Percentiles rank a stretch among this genome's conserved stretches.
Evolutionary conservation across 2,888 invertebrate genomes (phyloP).

Genomic region (Epistrophe eligans): DNA sequence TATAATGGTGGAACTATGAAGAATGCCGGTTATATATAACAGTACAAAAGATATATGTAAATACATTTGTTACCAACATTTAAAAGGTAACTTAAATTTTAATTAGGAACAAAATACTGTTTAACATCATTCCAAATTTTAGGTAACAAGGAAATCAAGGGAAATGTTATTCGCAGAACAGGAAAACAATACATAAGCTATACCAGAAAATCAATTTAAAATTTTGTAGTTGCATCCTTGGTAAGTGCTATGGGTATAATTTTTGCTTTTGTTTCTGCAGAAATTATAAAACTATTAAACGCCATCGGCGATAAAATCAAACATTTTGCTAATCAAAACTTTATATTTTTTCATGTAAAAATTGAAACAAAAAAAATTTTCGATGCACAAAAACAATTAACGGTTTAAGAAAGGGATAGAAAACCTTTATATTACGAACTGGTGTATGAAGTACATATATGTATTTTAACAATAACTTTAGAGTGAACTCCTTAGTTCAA

Average conservation of each 20-base stretch:
- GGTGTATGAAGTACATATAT: too few species aligned
- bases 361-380: background rate
- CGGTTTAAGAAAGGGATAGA: background rate
- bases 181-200: background rate
- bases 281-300: slow-evolving; percentile 11
- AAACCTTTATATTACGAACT: background rate
- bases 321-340: slow-evolving; percentile 29
- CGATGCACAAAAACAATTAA: background rate
- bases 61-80: background rate
- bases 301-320: slow-evolving; percentile 46
- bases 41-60: background rate
- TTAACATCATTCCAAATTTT: background rate
- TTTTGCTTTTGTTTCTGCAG: background rate
- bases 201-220: slow-evolving; percentile 46
- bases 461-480: too few species aligned
- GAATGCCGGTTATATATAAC: background rate
- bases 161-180: background rate
- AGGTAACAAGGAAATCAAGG: background rate
- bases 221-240: slow-evolving; percentile 53
- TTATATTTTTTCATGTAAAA: slow-evolving; percentile 6
- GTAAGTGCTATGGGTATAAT: background rate
- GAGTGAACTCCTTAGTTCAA: too few species aligned
- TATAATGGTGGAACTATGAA: background rate
- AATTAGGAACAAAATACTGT: slow-evolving; percentile 30
- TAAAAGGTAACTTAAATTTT: background rate